phyloP scores from a whole-genome alignment of 2,888 invertebrate genomes.

The Dasypolia templi region DNA sequence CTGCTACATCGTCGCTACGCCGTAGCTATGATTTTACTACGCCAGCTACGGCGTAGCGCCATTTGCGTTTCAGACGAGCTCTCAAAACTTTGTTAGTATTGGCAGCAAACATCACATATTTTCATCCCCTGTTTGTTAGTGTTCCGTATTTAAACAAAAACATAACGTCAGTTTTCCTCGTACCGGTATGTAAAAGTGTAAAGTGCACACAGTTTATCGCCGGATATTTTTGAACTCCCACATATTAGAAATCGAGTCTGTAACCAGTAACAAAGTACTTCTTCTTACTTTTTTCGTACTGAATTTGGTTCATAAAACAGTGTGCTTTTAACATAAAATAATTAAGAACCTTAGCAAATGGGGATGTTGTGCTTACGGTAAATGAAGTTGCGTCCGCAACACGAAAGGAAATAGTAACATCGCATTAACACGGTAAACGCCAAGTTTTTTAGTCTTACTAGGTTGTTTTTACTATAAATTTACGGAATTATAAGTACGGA shows the following conservation, averaged over 20 bases:
- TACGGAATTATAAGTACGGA: slow-evolving; percentile 4
- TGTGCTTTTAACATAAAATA: slow-evolving; percentile 10
- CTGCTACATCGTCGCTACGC: slow-evolving; percentile 2
- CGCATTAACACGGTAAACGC: slow-evolving; percentile 20
- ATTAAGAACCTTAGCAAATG: slow-evolving; percentile 24
- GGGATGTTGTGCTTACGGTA: slow-evolving; percentile 13
- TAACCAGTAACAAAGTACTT: not conserved
- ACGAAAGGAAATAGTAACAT: slow-evolving; percentile 37
- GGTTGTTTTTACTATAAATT: slow-evolving; percentile 9
- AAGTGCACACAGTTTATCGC: not conserved
- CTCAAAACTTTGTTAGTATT: not conserved
- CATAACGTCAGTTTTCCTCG: not conserved
- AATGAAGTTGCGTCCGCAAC: slow-evolving; percentile 25
- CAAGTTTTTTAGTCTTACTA: slow-evolving; percentile 32
- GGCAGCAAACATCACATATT: not conserved
- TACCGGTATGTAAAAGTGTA: not conserved
- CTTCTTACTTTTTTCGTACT: not conserved
- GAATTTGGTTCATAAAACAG: not conserved
- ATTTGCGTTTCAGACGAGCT: not conserved
- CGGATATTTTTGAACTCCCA: not conserved
- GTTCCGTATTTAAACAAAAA: not conserved
- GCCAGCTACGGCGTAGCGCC: slow-evolving; percentile 37
- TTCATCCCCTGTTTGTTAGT: not conserved
- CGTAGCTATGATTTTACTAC: slow-evolving; percentile 25
- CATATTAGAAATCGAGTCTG: not conserved